Evolutionary conservation across 2,888 invertebrate species (phyloP), one percentile per base, ranked within the genome.

Genomic region (Mystacides longicornis): DNA sequence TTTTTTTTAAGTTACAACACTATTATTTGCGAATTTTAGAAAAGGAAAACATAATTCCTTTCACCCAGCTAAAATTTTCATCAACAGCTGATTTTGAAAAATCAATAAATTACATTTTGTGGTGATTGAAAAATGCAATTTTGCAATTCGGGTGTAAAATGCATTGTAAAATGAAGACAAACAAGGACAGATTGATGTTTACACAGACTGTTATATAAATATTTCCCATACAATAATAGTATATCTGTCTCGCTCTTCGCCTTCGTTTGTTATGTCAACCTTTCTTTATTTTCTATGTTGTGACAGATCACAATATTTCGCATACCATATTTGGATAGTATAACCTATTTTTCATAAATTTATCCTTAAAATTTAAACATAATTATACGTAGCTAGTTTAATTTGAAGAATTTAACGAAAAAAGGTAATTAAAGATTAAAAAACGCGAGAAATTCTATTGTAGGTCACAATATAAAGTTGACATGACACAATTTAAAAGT

Each of bases 121-220:
- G n/a, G n/a, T n/a, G n/a, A n/a, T n/a, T n/a, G n/a, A n/a, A n/a
- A n/a, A 11, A 14, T 37, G 37, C 37, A 37, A n/a, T 4, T 37
- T 16, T 3, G 7, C 27, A 27, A 27, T 27, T 7, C 3, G 37
- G 37, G 37, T 37, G 14, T 37, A 37, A n/a, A 37, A 16, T 37
- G 37, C 37, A 37, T 37, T 37, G 7, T 37, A 7, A 37, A 4
- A 27, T 7, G 27, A 14, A 37, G 37, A 37, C 16, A 37, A 37
- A 37, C 37, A 37, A 37, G 37, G 37, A 37, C 14, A 37, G 37
- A 37, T 37, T 37, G 37, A 37, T 37, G 37, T 37, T 37, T 37
- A 37, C 37, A 37, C 14, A 7, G n/a, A 3, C 37, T 7, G 7
- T 37, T 37, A 37, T 14, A 37, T 37, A 27, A 27, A 27, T 27